Base-by-base conservation (phyloP, 2,113 vertebrate genomes). In the Rhinolophus ferrumequinum region DNA sequence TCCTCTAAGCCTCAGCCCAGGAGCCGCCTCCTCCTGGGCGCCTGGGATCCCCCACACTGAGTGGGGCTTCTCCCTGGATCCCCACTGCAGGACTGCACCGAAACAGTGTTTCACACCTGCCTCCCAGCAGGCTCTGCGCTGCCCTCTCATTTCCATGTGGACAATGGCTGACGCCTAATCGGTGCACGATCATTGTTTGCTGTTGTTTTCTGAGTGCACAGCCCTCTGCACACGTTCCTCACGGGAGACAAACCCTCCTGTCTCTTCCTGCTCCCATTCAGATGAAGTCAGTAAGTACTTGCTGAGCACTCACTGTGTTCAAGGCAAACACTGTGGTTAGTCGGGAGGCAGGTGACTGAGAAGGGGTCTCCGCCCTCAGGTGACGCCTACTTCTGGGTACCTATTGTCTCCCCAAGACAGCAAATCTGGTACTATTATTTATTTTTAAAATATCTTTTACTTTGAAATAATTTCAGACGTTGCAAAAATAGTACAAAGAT, bases 111-210 rank as follows among this genome's bases (percentile, higher is more conserved):
- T n/a, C 8, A n/a, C 19, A 9, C 26, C 22, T 38, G 9, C 22
- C 21, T 50, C 28, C 69, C 38, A 6, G 30, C 3, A 30, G 75
- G 47, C 58, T 60, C 64, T 18, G 41, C 22, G 22, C 44, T 18
- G 50, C 28, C 35, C 22, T 30, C 33, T 77, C 58, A 41, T 18
- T 41, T 38, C 44, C 14, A 1, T 28, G 1, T 67, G 38, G 19
- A 9, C n/a, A 18, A 1, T 0, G 9, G n/a, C 69, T 47, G 35
- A 14, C 7, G 16, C 0, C 0, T 9, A 19, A 8, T 9, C 70
- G 64, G 64, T 8, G 3, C 16, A 19, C 35, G 8, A 0, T 47
- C 41, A 35, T 5, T 84, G 22, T 33, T 82, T 13, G 26, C 33
- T 28, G 33, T 5, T 84, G 22, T 35, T 82, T 13, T 22, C 33